These are phyloP conservation scores for Nannobrachium achirus DNA, from an alignment of 2,113 vertebrate genomes.

Conservation along the genomic window DNA sequence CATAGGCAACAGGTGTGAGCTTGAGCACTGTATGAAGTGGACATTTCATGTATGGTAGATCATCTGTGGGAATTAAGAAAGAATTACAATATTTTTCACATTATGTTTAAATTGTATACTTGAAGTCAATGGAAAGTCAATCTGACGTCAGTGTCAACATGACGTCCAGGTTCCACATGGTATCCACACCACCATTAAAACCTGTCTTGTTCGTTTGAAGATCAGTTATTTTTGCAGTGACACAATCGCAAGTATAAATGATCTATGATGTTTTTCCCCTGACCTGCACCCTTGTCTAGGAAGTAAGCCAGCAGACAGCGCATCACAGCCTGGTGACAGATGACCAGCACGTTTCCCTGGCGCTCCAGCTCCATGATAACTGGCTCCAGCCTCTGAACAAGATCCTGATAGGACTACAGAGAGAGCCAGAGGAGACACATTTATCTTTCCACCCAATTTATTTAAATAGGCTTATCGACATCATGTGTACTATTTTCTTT, in stretches of 20 bases:
- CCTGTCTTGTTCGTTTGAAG: too few relatives aligned
- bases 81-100: neutral
- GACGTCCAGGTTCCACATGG: too few relatives aligned
- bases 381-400: conserved; percentile 94
- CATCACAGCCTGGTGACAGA: conserved; percentile 98
- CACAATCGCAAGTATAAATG: neutral
- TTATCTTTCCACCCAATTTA: neutral
- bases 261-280: neutral
- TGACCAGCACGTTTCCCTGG: conserved; percentile 92
- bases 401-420: conserved; percentile 93
- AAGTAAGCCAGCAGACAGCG: conserved; percentile 97
- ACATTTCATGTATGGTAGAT: conserved; percentile 93
- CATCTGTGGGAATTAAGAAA: conserved; percentile 76
- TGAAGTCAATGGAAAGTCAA: too few relatives aligned
- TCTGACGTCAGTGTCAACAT: too few relatives aligned
- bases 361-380: conserved; percentile 98
- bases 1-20: conserved; percentile 94
- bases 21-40: conserved; percentile 95
- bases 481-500: too few relatives aligned
- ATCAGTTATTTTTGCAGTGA: too few relatives aligned
- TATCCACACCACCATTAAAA: too few relatives aligned
- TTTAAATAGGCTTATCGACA: too few relatives aligned
- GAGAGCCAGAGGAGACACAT: conserved; percentile 22
- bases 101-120: too few relatives aligned
- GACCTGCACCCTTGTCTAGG: conserved; percentile 95